phyloP scores from a whole-genome alignment of 1,140 invertebrate genomes.

The Paralvinella palmiformis region DNA sequence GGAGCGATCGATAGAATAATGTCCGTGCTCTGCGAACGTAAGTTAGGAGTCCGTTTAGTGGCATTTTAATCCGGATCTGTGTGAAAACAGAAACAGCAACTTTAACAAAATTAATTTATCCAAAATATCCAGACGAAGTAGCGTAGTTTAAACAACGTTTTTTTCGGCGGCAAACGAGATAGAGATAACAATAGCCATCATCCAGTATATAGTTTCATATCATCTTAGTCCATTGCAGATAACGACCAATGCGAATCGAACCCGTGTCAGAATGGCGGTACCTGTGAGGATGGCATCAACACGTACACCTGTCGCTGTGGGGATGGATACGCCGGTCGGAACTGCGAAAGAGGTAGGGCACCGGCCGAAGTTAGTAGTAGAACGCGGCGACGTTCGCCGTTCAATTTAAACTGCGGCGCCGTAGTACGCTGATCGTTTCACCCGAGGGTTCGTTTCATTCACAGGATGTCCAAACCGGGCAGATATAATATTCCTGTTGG shows the following conservation, averaged over 20 bases:
- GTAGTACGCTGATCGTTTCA: no score
- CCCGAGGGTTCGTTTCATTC: neutral
- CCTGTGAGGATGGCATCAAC: conserved; percentile 7
- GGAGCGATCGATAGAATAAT: conserved; percentile 3
- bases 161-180: no score
- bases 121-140: no score
- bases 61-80: no score
- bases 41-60: no score
- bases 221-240: conserved; percentile 5
- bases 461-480: conserved; percentile 27
- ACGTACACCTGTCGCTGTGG: conserved; percentile 10
- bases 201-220: neutral
- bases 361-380: no score
- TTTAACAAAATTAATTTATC: no score
- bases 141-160: no score
- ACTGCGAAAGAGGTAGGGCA: conserved; percentile 8
- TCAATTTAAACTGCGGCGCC: no score
- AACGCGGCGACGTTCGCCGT: no score
- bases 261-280: conserved; percentile 14
- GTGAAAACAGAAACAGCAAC: no score
- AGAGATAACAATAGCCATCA: no score
- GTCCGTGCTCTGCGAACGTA: conserved; percentile 13
- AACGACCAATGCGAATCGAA: neutral
- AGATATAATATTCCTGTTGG: conserved; percentile 9
- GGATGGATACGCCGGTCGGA: conserved; percentile 1